Conservation (phyloP, 2,797 vertebrate genomes). For the Pseudochirops corinnae region DNA sequence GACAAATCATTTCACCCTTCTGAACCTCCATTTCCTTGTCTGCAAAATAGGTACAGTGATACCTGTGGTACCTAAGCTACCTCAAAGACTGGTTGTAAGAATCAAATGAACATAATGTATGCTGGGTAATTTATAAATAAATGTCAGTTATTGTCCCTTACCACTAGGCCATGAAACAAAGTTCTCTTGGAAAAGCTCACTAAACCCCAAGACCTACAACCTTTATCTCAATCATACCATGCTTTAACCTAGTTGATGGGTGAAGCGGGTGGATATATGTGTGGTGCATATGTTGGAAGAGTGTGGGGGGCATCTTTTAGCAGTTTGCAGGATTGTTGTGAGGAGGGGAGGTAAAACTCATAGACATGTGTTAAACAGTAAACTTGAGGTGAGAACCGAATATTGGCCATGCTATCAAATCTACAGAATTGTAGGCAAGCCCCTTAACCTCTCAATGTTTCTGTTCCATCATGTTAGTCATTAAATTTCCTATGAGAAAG, state of each 20-base stretch:
- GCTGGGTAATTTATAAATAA: neutral
- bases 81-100: neutral
- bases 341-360: neutral
- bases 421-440: neutral
- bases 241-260: neutral
- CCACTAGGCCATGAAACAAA: neutral
- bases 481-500: neutral
- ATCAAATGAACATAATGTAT: neutral
- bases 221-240: neutral
- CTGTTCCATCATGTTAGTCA: neutral
- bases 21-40: neutral
- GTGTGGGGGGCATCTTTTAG: neutral
- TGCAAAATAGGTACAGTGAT: neutral
- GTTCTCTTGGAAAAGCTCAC: neutral
- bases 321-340: neutral
- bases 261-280: rapidly evolving
- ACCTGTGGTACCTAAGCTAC: neutral
- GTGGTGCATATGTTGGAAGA: neutral
- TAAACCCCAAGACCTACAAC: neutral
- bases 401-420: neutral
- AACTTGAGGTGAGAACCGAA: neutral
- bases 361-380: neutral
- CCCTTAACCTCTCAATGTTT: neutral
- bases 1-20: neutral
- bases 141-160: neutral